Evolutionary conservation across 2,113 vertebrate genomes (phyloP).

Genomic region (Silurus asotus): DNA sequence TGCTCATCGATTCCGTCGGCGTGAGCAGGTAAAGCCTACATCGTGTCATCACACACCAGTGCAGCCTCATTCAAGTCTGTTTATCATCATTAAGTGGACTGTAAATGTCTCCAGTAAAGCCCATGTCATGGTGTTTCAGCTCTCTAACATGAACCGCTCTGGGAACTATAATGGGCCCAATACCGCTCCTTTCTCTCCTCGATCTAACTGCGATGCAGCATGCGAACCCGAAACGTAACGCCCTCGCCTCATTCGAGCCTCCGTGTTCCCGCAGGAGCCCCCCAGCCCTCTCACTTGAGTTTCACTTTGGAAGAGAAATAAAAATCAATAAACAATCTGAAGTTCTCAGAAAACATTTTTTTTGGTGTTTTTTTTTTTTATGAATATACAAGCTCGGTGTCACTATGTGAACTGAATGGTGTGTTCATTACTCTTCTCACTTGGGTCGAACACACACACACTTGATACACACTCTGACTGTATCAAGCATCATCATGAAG

Average conservation of each 20-base stretch:
- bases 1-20: neutral
- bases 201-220: slow-evolving; percentile 60
- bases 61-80: neutral
- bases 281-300: slow-evolving; percentile 90
- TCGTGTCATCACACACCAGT: neutral
- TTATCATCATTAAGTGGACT: neutral
- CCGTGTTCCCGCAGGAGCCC: slow-evolving; percentile 75
- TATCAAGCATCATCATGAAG: too few species aligned
- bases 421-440: slow-evolving; percentile 64
- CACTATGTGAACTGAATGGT: slow-evolving; percentile 84
- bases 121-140: slow-evolving; percentile 25
- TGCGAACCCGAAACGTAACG: slow-evolving; percentile 68
- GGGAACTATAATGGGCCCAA: slow-evolving; percentile 41
- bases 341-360: slow-evolving; percentile 95
- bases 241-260: slow-evolving; percentile 74
- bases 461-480: too few species aligned
- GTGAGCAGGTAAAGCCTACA: neutral
- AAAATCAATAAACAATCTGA: slow-evolving; percentile 99
- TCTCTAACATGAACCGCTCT: slow-evolving; percentile 27
- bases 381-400: slow-evolving; percentile 95
- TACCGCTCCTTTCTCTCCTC: slow-evolving; percentile 37
- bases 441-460: too few species aligned
- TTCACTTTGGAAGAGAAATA: slow-evolving; percentile 96
- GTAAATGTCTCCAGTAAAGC: slow-evolving; percentile 21
- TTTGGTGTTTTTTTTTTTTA: slow-evolving; percentile 79